Evolutionary conservation across 2,888 invertebrate genomes (phyloP).

Genomic region (Yponomeuta sedellus): DNA sequence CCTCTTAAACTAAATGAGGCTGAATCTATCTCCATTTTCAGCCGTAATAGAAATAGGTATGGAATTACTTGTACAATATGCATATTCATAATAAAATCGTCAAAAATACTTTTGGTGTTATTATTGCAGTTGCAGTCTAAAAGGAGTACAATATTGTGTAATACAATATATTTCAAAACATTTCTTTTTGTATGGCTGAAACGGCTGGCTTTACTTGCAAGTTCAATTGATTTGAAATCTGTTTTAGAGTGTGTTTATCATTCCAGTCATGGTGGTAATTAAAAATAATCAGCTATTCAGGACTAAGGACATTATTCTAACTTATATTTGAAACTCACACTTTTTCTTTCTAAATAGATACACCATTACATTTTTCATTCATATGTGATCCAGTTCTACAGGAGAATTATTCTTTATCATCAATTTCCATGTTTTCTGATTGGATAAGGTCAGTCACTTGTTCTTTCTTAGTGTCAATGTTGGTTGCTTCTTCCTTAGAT

Average conservation of each 20-base stretch:
- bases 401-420: slow-evolving; percentile 43
- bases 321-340: not conserved
- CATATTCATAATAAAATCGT: not conserved
- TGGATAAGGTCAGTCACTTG: slow-evolving; percentile 31
- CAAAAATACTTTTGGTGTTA: not conserved
- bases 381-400: not conserved
- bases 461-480: slow-evolving; percentile 23
- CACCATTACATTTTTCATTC: not conserved
- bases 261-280: too few species aligned
- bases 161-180: too few species aligned
- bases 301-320: not conserved
- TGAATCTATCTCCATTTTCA: not conserved
- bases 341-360: not conserved
- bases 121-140: too few species aligned
- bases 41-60: not conserved
- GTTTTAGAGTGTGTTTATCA: too few species aligned
- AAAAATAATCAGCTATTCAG: too few species aligned
- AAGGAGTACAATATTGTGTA: too few species aligned
- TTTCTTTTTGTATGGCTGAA: too few species aligned
- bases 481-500: not conserved
- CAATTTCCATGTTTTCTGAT: slow-evolving; percentile 50
- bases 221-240: too few species aligned
- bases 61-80: not conserved
- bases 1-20: not conserved
- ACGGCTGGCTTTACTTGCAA: too few species aligned